Percentiles rank a stretch among this genome's conserved stretches.
Evolutionary conservation across 2,113 vertebrate genomes (phyloP).

Genomic region (Nyctibius bracteatus): DNA sequence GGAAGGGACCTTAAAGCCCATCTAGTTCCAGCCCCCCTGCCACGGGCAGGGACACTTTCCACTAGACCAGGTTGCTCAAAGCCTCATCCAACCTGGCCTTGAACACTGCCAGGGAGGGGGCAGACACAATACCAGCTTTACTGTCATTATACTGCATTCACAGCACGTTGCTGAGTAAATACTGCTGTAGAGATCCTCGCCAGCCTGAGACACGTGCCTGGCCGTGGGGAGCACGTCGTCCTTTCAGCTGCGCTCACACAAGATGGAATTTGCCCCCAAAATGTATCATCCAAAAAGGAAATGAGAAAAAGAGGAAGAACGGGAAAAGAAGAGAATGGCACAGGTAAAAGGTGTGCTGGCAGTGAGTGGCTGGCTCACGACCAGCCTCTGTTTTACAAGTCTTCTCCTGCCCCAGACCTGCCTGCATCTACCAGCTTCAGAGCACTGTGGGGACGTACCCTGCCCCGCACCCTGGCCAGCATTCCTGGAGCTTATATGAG

Average conservation of each 20-base stretch:
- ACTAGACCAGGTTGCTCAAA: too few species aligned
- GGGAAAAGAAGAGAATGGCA: not conserved
- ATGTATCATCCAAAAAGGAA: not conserved
- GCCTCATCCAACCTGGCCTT: too few species aligned
- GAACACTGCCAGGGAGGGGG: too few species aligned
- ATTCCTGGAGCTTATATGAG: fast-evolving
- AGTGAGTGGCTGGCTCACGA: not conserved
- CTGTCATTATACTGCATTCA: not conserved
- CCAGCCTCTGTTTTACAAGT: not conserved
- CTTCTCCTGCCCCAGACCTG: not conserved
- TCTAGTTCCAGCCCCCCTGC: too few species aligned
- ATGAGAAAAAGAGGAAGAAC: not conserved
- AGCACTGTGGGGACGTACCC: not conserved
- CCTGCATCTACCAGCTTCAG: fast-evolving
- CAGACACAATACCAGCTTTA: not conserved
- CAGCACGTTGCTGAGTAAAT: not conserved
- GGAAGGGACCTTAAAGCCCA: too few species aligned
- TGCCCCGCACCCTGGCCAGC: too few species aligned
- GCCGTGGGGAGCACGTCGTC: fast-evolving
- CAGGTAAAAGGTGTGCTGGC: not conserved
- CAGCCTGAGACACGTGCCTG: fast-evolving
- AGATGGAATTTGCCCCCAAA: not conserved
- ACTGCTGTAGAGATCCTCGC: not conserved
- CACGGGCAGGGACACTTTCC: too few species aligned
- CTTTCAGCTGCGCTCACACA: not conserved